Conservation (phyloP, 2,888 invertebrate genomes). For the Leptura quadrifasciata region DNA sequence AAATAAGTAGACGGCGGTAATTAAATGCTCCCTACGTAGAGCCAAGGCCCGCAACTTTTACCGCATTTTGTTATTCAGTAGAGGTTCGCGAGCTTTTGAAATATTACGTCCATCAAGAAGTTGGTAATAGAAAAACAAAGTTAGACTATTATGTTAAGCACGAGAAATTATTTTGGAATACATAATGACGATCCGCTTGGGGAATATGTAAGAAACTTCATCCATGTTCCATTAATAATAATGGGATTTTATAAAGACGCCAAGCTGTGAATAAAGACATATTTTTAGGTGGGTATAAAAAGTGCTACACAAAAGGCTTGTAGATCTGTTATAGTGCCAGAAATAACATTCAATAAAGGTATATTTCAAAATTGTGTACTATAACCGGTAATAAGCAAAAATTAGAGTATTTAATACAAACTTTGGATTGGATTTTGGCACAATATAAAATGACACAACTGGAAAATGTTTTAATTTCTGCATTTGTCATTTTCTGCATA, state of each 20-base stretch:
- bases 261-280: background rate
- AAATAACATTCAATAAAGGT: too few relatives aligned
- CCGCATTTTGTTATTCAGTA: conserved; percentile 20
- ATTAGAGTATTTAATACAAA: too few relatives aligned
- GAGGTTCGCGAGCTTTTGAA: conserved; percentile 22
- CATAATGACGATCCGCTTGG: conserved; percentile 31
- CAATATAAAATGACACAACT: too few relatives aligned
- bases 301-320: too few relatives aligned
- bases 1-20: background rate
- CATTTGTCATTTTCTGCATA: too few relatives aligned
- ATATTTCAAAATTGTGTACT: too few relatives aligned
- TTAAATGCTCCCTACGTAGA: background rate
- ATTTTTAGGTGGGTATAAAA: too few relatives aligned
- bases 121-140: conserved; percentile 41
- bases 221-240: conserved; percentile 24
- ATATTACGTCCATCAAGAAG: conserved; percentile 34
- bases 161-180: conserved; percentile 15
- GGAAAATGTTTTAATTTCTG: too few relatives aligned
- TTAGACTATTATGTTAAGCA: conserved; percentile 38
- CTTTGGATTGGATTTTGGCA: too few relatives aligned
- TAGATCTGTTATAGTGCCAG: too few relatives aligned
- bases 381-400: too few relatives aligned
- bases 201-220: conserved; percentile 11
- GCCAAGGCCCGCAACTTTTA: background rate
- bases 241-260: background rate